These are phyloP conservation scores for Phaethornis superciliosus DNA, from an alignment of 2,113 vertebrate genomes.

Conservation along the genomic window DNA sequence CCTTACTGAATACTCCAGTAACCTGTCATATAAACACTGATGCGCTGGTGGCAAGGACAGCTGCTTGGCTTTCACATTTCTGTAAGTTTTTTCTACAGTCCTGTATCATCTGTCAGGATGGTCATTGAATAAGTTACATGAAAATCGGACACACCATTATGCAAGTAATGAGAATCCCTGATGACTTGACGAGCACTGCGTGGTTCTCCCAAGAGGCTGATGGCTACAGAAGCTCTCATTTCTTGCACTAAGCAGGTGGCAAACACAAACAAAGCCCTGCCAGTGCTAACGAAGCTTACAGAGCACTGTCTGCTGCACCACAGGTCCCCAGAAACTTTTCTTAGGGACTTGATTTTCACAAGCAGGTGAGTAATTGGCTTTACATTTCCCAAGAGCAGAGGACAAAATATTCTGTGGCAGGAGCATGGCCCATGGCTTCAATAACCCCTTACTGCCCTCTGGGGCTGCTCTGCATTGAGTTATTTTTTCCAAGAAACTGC, in stretches of 20 bases:
- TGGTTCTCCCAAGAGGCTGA: neutral
- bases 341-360: neutral
- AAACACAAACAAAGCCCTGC: neutral
- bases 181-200: neutral
- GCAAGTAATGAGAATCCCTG: neutral
- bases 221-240: fast-evolving
- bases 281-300: neutral
- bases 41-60: neutral
- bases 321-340: neutral
- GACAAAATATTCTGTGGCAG: neutral
- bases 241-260: neutral
- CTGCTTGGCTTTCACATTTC: neutral
- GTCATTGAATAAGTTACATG: neutral
- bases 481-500: neutral
- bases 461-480: neutral
- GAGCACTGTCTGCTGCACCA: neutral
- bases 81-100: neutral
- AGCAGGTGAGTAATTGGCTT: neutral
- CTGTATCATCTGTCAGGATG: neutral
- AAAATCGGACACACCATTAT: neutral
- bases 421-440: neutral
- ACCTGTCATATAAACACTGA: neutral
- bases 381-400: neutral
- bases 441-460: neutral
- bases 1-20: neutral